Percentiles rank a stretch among this genome's conserved stretches.
phyloP scores from a whole-genome alignment of 2,797 vertebrate genomes.

The Gallinago stenura region DNA sequence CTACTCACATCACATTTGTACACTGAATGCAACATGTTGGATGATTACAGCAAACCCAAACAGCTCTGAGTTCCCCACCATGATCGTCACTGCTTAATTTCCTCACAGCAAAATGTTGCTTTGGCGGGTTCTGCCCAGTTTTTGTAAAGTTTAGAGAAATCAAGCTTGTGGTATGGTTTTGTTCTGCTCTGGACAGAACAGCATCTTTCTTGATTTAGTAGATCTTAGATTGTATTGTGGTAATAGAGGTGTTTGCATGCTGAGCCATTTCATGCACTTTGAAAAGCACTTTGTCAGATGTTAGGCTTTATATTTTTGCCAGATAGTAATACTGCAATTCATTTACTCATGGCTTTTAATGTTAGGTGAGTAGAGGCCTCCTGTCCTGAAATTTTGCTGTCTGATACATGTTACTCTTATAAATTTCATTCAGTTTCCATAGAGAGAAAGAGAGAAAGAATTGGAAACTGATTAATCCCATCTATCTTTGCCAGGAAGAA shows the following conservation, averaged over 20 bases:
- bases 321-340: background rate
- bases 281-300: background rate
- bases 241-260: background rate
- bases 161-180: background rate
- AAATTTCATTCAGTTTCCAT: background rate
- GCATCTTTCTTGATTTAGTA: background rate
- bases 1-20: background rate
- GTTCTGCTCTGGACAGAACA: background rate
- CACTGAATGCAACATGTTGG: rapidly evolving
- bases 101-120: background rate
- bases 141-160: background rate
- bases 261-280: background rate
- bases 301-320: background rate
- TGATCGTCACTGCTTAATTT: background rate
- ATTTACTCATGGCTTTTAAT: background rate
- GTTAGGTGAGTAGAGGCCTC: background rate
- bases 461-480: background rate
- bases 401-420: background rate
- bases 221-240: background rate
- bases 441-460: background rate
- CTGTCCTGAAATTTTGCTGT: background rate
- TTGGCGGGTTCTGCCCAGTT: background rate
- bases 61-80: background rate
- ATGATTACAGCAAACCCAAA: background rate
- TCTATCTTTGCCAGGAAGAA: background rate